Evolutionary conservation across 2,113 vertebrate genomes (phyloP), one percentile per base, ranked within the genome.

Genomic region (Centropristis striata): DNA sequence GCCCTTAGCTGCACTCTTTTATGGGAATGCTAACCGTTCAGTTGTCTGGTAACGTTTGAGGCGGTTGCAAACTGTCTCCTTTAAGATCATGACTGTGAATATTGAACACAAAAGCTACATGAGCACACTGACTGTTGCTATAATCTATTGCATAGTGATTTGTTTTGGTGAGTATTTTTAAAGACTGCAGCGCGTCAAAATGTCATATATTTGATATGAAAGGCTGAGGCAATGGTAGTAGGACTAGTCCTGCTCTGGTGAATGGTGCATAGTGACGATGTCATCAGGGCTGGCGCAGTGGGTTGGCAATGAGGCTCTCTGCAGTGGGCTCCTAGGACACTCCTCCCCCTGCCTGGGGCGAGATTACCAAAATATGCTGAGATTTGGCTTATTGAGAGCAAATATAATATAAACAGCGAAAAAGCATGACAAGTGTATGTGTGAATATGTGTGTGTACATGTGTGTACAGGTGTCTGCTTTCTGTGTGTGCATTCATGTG

Each of bases 221-320:
- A 12, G 32, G 59, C 60, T 83, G 59, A 82, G 70, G 50, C 60
- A 66, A 37, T 58, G 69, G 50, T 46, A 82, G 54, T 39, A 32
- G 42, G 58, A 21, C 66, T 25, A 71, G 84, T 71, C 76, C 64
- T 72, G 71, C 84, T 86, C 49, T 60, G 71, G 77, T 89, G 86
- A 86, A 72, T 82, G 90, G 86, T 83, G 91, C 86, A 89, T 89
- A 88, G 85, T 85, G 88, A 92, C 80, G 76, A 87, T 92, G 87
- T 91, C 83, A 84, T 85, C 81, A 44, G 81, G 79, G 81, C 46
- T 93, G 86, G 89, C 58, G 88, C 91, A 91, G 91, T 90, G 86
- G 79, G 86, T 86, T 93, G 91, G 91, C 92, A 92, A 61, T 80
- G 65, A 84, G 81, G 71, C 74, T 80, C 66, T 87, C 92, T 92